phyloP scores from a whole-genome alignment of 2,797 vertebrate genomes.

The Momotus momota region DNA sequence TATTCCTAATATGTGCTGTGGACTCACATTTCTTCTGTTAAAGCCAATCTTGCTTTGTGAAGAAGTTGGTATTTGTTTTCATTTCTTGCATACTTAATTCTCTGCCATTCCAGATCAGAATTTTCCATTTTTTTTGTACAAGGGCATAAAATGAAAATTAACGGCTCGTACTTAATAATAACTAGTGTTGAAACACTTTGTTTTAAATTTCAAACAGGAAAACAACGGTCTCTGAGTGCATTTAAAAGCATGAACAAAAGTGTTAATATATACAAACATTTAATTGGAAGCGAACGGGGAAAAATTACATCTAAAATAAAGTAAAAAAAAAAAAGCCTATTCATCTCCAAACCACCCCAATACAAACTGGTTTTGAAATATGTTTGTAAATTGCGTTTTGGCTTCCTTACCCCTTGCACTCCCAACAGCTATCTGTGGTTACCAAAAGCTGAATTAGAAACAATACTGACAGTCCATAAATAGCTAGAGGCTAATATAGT shows the following conservation, averaged over 20 bases:
- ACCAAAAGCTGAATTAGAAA: background rate
- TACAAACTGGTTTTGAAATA: background rate
- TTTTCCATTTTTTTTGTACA: background rate
- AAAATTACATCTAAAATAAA: background rate
- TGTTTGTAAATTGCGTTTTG: background rate
- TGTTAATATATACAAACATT: background rate
- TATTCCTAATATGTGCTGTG: too few relatives aligned
- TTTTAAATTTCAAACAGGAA: background rate
- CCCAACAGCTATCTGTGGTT: background rate
- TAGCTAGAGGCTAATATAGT: background rate
- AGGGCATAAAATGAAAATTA: background rate
- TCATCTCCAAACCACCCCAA: background rate
- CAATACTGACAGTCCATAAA: background rate
- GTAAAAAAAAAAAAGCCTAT: background rate
- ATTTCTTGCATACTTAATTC: background rate
- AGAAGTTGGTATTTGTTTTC: background rate
- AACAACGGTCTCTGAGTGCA: background rate
- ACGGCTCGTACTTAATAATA: background rate
- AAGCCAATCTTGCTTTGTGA: background rate
- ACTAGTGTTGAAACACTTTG: background rate
- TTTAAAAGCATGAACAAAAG: background rate
- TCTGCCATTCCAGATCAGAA: background rate
- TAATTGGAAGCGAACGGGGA: background rate
- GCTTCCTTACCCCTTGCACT: background rate
- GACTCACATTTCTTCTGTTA: background rate